Conservation (phyloP, 1,140 invertebrate genomes). For the Periplaneta americana region DNA sequence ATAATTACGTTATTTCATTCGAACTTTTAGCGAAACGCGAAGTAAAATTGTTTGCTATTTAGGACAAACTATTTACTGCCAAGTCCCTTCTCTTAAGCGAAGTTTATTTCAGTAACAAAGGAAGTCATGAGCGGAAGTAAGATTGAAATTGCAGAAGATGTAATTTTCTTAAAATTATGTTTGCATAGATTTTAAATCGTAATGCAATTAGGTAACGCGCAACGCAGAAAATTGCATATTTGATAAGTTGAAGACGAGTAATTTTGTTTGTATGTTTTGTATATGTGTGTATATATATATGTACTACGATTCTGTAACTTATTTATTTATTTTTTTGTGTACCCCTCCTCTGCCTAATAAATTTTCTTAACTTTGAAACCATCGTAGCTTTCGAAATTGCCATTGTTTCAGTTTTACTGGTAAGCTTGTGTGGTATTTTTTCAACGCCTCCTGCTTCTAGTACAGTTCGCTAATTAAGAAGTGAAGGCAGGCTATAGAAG, state of each 20-base stretch:
- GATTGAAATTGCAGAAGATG: background rate
- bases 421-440: background rate
- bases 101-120: too few species aligned
- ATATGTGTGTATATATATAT: background rate
- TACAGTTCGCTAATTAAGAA: conserved; percentile 9
- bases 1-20: too few species aligned
- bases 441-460: background rate
- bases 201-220: background rate
- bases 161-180: background rate
- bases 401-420: background rate
- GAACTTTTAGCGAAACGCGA: too few species aligned
- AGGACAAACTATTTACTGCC: too few species aligned
- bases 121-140: background rate
- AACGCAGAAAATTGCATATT: background rate
- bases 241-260: background rate
- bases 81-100: too few species aligned
- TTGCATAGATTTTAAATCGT: background rate
- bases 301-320: background rate
- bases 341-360: background rate
- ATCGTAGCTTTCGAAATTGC: background rate
- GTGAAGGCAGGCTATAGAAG: conserved; percentile 1
- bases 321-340: too few species aligned
- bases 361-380: background rate
- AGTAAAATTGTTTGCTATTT: too few species aligned
- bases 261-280: conserved; percentile 2